These are phyloP conservation scores for Glossophaga mutica DNA, from an alignment of 2,797 vertebrate genomes.

Conservation along the genomic window DNA sequence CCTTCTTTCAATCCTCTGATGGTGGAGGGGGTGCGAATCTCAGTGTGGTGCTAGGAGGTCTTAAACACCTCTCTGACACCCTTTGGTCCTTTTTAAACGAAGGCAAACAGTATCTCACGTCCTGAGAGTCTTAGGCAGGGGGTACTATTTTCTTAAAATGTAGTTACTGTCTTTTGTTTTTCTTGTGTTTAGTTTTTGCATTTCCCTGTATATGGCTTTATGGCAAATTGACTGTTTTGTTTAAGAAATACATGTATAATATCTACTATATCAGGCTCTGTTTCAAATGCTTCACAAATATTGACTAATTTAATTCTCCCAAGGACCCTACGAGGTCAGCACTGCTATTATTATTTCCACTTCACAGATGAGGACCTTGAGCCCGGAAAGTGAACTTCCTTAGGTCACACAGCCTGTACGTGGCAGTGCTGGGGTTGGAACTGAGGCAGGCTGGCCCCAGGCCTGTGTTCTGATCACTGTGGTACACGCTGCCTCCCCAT, in stretches of 20 bases:
- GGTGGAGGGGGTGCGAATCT: background rate
- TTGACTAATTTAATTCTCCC: background rate
- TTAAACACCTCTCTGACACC: background rate
- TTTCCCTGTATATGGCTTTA: background rate
- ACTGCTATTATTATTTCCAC: too few relatives aligned
- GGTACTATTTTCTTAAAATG: background rate
- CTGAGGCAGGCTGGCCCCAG: background rate
- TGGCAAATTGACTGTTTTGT: background rate
- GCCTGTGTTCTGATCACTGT: too few relatives aligned
- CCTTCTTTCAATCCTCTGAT: background rate
- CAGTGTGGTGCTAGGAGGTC: accelerated
- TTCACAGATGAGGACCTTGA: background rate
- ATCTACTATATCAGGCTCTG: background rate
- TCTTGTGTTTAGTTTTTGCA: background rate
- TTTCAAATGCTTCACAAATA: background rate
- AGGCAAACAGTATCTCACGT: background rate
- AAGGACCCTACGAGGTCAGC: background rate
- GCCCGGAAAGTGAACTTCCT: background rate
- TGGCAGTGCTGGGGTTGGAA: background rate
- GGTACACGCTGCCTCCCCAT: too few relatives aligned
- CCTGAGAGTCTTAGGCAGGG: background rate
- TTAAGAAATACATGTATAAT: background rate
- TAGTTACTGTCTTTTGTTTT: background rate
- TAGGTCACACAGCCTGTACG: background rate
- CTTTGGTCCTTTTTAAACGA: background rate